phyloP scores from a whole-genome alignment of 1,140 invertebrate species.

The Apolygus lucorum region DNA sequence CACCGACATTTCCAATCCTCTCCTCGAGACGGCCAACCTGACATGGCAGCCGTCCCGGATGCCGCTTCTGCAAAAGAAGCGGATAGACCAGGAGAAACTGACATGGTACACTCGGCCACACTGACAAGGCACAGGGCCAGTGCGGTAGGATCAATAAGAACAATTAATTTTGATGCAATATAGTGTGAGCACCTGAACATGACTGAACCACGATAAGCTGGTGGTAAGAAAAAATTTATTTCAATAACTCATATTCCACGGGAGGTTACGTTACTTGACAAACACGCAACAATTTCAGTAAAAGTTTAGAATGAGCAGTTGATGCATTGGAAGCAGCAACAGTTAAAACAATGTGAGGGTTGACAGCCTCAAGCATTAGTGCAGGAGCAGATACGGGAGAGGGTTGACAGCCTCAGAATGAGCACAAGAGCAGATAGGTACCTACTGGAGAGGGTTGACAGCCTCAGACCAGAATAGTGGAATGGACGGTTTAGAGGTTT shows the following conservation, averaged over 20 bases:
- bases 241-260: no score
- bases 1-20: no score
- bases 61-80: not conserved
- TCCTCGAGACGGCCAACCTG: not conserved
- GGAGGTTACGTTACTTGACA: no score
- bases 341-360: not conserved
- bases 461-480: no score
- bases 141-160: not conserved
- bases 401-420: not conserved
- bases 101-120: no score
- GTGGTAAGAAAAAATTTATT: no score
- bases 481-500: no score
- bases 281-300: no score
- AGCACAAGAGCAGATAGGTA: no score
- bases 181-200: not conserved
- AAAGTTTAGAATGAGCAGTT: not conserved
- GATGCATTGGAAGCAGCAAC: not conserved
- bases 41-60: not conserved
- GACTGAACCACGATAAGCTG: not conserved
- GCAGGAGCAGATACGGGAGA: not conserved
- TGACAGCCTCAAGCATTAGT: not conserved
- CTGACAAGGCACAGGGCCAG: not conserved
- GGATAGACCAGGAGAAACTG: not conserved
- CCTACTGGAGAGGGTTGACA: no score
- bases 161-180: not conserved